Evolutionary conservation across 1,140 invertebrate genomes (phyloP), one percentile per base, ranked within the genome.

Genomic region (Papilio polyxenes): DNA sequence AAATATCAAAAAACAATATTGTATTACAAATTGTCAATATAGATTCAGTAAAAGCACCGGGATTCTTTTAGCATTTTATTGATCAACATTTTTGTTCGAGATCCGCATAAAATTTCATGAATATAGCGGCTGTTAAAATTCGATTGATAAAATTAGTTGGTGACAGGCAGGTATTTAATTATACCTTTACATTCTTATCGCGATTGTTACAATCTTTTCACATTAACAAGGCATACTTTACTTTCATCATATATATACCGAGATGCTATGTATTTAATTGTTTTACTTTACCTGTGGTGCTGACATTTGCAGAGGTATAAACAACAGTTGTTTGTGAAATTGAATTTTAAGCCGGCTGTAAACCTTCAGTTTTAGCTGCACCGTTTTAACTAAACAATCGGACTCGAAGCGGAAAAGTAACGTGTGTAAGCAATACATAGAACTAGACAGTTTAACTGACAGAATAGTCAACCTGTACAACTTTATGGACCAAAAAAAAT

Each of bases 191-290:
- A 82, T 80, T 85, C 83, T 87, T 89, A 89, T 87, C 87, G 80
- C 11, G 78, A 80, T 80, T 80, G 78, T 69, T 31, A 48, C 77
- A 81, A 83, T 85, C 85, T 87, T 85, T 86, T 75, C 82, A 81
- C 84, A 86, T 84, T 83, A 86, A 85, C 83, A 86, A 44, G n/a
- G 62, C 78, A 82, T 89, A 87, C 85, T 80, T 84, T 87, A 86
- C 86, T 84, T 82, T 87, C 85, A 87, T 85, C 87, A 86, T 87
- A 80, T 84, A 87, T 88, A 84, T 69, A 37, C 31, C 23, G 20
- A 31, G 48, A 65, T 48, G 75, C 23, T 31, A 81, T 74, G 65
- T 82, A 48, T 82, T 77, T 81, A 84, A 84, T n/a, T 82, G 77
- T 82, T 84, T 75, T 84, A 80, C 49, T 69, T 81, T 69, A 83